Conservation (phyloP, 2,113 vertebrate species). For the Eupsittula cactorum region DNA sequence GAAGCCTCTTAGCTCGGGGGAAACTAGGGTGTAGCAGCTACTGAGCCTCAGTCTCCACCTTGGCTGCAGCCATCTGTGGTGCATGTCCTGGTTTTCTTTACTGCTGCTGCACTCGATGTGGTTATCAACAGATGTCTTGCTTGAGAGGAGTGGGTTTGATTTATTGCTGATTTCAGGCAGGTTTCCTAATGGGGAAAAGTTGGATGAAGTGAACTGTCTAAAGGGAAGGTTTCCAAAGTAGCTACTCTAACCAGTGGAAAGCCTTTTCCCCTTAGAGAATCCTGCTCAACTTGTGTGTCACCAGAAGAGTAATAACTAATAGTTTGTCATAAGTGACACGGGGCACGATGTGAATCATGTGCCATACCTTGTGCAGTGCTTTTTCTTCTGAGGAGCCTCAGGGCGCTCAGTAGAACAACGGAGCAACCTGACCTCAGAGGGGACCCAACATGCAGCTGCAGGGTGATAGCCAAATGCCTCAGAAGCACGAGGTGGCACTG, state of each 20-base stretch:
- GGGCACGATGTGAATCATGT: background rate
- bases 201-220: background rate
- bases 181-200: slow-evolving; percentile 46
- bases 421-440: background rate
- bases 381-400: background rate
- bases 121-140: slow-evolving; percentile 68
- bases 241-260: background rate
- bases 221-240: background rate
- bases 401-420: background rate
- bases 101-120: background rate
- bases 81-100: background rate
- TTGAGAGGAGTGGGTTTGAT: slow-evolving; percentile 49
- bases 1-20: background rate
- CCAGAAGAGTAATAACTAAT: background rate
- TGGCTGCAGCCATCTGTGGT: slow-evolving; percentile 10
- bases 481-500: background rate
- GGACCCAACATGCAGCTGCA: background rate
- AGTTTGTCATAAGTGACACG: background rate
- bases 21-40: background rate
- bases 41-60: background rate
- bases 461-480: background rate
- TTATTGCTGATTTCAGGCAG: slow-evolving; percentile 34
- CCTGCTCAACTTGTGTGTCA: slow-evolving; percentile 1
- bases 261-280: slow-evolving; percentile 7
- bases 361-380: background rate